Evolutionary conservation across 1,140 invertebrate species (phyloP).

Genomic region (Drosophila pseudoobscura): DNA sequence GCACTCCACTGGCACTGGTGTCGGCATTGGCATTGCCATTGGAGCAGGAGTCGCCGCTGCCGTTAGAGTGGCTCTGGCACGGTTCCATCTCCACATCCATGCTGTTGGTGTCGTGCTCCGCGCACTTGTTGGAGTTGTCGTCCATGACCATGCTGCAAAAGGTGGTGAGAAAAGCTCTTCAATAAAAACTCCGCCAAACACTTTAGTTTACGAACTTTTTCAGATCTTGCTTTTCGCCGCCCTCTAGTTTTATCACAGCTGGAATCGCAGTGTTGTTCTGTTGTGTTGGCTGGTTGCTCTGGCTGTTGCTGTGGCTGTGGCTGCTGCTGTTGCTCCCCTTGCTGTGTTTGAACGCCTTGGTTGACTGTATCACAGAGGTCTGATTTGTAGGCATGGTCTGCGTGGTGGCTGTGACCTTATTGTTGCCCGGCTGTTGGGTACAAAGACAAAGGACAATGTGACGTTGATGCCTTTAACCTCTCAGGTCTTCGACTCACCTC

Average conservation of each 20-base stretch:
- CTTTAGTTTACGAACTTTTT: slow-evolving; percentile 43
- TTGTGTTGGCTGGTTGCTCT: slow-evolving; percentile 58
- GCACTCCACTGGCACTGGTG: slow-evolving; percentile 75
- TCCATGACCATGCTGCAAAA: slow-evolving; percentile 61
- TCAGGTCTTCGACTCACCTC: slow-evolving; percentile 79
- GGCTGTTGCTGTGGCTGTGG: slow-evolving; percentile 36
- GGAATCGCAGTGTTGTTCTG: slow-evolving; percentile 71
- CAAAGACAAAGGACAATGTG: not conserved
- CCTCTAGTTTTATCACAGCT: slow-evolving; percentile 84
- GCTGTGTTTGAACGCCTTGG: slow-evolving; percentile 86
- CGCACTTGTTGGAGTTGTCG: slow-evolving; percentile 74
- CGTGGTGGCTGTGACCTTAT: slow-evolving; percentile 74
- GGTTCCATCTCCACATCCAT: slow-evolving; percentile 83
- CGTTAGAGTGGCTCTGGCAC: slow-evolving; percentile 78
- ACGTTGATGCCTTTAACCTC: not conserved
- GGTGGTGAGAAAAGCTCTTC: too few species aligned
- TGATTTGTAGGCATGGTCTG: slow-evolving; percentile 84
- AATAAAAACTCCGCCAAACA: not conserved
- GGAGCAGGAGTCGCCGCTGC: slow-evolving; percentile 47
- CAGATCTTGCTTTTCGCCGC: slow-evolving; percentile 67
- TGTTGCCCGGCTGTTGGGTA: slow-evolving; percentile 58
- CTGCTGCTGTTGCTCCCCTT: slow-evolving; percentile 70
- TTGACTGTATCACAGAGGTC: slow-evolving; percentile 90
- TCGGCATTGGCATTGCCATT: slow-evolving; percentile 87
- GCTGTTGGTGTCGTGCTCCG: slow-evolving; percentile 71